Percentiles rank a stretch among this genome's conserved stretches.
These are phyloP conservation scores for Mylabris phalerata DNA, from an alignment of 1,140 invertebrate genomes.

Conservation along the genomic window DNA sequence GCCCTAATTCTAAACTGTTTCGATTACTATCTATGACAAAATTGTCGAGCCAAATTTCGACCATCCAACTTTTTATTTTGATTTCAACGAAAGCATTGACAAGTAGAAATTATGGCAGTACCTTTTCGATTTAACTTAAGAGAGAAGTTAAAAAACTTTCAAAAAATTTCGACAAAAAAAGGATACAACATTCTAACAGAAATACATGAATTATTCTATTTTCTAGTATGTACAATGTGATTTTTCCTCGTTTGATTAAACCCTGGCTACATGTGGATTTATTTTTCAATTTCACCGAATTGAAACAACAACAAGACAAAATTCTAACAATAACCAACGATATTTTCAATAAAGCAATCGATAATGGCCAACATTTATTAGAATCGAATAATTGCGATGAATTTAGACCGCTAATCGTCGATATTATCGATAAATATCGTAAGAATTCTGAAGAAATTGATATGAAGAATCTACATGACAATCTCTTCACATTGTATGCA, in stretches of 20 bases:
- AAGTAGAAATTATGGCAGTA: too few species aligned
- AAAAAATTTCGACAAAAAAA: too few species aligned
- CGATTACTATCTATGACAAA: too few species aligned
- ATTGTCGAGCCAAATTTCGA: too few species aligned
- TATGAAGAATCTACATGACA: constrained; percentile 15
- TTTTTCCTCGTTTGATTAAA: constrained; percentile 19
- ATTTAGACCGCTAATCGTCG: not conserved
- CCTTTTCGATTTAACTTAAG: too few species aligned
- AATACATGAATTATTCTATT: not conserved
- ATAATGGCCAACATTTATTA: too few species aligned
- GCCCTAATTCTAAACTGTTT: too few species aligned
- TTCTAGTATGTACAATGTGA: constrained; percentile 13
- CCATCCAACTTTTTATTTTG: too few species aligned
- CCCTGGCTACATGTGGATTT: constrained; percentile 19
- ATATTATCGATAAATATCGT: constrained; percentile 6
- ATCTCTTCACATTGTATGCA: constrained; percentile 21
- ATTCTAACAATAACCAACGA: not conserved
- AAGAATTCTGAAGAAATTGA: not conserved
- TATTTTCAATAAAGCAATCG: constrained; percentile 6
- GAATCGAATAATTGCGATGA: not conserved
- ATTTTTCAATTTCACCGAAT: constrained; percentile 8
- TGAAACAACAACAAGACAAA: constrained; percentile 4
- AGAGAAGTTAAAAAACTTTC: too few species aligned
- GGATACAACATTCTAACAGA: too few species aligned
- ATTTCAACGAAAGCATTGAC: too few species aligned